A percentile compares a stretch with the other conserved stretches of the same genome.
Conservation (phyloP, 2,113 vertebrate species). For the Dromaius novaehollandiae region DNA sequence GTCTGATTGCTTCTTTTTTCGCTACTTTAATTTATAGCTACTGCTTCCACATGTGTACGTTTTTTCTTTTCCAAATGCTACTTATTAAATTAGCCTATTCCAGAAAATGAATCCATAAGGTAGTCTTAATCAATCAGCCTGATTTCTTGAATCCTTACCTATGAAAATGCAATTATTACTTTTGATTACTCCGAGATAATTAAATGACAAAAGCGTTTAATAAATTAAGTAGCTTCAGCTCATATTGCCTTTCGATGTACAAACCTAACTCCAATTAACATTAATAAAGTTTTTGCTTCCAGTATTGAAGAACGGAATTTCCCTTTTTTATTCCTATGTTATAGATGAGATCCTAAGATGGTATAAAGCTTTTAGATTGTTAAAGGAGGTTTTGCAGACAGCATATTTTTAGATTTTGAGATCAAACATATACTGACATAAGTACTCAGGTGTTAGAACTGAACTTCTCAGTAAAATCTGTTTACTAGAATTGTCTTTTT, state of each 20-base stretch:
- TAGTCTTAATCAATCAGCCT: background rate
- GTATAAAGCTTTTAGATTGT: background rate
- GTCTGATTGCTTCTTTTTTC: background rate
- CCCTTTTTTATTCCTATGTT: background rate
- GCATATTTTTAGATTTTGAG: background rate
- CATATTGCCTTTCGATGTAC: background rate
- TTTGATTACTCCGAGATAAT: constrained; percentile 44
- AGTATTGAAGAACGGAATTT: background rate
- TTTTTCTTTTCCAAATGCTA: constrained; percentile 2
- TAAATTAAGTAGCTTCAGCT: constrained; percentile 5
- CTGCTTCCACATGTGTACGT: background rate
- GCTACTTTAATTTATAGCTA: background rate
- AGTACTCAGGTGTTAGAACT: background rate
- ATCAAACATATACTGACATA: background rate
- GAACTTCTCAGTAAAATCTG: background rate
- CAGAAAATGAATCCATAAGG: constrained; percentile 9
- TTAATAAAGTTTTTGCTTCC: background rate
- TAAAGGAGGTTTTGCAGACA: background rate
- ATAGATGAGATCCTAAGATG: background rate
- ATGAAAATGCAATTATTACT: background rate
- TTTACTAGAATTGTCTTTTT: background rate
- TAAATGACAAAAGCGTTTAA: background rate
- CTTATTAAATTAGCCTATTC: constrained; percentile 7
- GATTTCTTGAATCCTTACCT: background rate
- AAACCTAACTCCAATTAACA: background rate